These are phyloP conservation scores for Lordiphosa andalusiaca DNA, from an alignment of 2,888 invertebrate genomes.

Conservation along the genomic window DNA sequence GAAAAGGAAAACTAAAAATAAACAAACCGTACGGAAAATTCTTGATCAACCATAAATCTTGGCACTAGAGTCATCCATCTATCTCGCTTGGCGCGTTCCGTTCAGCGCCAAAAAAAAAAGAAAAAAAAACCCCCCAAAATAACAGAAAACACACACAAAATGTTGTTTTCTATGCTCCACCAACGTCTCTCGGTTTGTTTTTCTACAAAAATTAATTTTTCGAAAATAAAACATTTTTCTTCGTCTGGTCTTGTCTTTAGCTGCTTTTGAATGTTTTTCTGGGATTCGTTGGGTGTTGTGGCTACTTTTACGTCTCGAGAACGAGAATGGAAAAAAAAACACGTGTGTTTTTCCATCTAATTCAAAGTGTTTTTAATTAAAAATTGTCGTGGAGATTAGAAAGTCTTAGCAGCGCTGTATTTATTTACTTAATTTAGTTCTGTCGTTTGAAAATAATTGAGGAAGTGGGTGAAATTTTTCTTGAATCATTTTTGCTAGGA, in stretches of 20 bases:
- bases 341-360: slow-evolving; percentile 25
- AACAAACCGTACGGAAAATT: slow-evolving; percentile 65
- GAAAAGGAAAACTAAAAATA: slow-evolving; percentile 69
- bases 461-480: too few species aligned
- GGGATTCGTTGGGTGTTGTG: slow-evolving; percentile 12
- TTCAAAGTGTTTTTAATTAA: slow-evolving; percentile 27
- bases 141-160: neutral
- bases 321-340: slow-evolving; percentile 31
- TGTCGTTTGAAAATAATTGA: neutral
- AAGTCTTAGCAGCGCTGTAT: neutral
- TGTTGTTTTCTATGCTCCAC: slow-evolving; percentile 57
- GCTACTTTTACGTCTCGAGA: slow-evolving; percentile 15
- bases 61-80: slow-evolving; percentile 74
- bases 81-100: slow-evolving; percentile 73
- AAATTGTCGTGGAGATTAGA: slow-evolving; percentile 2
- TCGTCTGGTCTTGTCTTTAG: slow-evolving; percentile 41
- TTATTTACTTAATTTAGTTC: slow-evolving; percentile 2
- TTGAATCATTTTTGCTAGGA: too few species aligned
- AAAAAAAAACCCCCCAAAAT: neutral
- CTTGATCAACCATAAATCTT: slow-evolving; percentile 78
- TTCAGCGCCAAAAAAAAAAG: slow-evolving; percentile 54
- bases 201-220: slow-evolving; percentile 47
- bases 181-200: slow-evolving; percentile 34
- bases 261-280: slow-evolving; percentile 9
- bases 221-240: slow-evolving; percentile 60